phyloP scores from a whole-genome alignment of 2,797 vertebrate genomes.

The Pangasius krempfi region DNA sequence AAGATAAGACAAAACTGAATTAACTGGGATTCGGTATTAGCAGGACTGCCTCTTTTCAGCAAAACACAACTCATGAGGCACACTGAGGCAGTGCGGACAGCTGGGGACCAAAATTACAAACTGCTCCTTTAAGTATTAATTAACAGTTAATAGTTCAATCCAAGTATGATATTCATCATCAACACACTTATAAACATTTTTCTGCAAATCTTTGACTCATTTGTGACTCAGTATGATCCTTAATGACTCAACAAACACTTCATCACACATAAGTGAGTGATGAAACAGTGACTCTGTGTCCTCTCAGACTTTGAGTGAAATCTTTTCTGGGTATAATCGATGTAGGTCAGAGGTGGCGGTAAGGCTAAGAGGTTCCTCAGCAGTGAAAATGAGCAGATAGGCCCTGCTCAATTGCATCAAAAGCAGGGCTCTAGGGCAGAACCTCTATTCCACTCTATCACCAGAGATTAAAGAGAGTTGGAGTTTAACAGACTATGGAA shows the following conservation, averaged over 20 bases:
- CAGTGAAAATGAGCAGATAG: conserved; percentile 23
- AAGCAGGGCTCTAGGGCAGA: conserved; percentile 15
- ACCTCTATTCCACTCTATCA: neutral
- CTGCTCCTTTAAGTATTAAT: neutral
- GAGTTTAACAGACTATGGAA: neutral
- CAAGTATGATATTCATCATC: neutral
- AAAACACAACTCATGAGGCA: neutral
- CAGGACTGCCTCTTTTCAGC: neutral
- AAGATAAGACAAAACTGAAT: neutral
- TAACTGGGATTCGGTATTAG: neutral
- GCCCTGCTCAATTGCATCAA: conserved; percentile 23
- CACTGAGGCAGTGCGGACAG: neutral
- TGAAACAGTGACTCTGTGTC: neutral
- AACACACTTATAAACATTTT: too few relatives aligned
- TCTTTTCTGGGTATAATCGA: conserved; percentile 22
- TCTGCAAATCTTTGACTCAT: neutral
- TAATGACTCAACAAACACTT: conserved; percentile 17
- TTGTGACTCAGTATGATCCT: neutral
- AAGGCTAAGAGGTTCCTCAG: conserved; percentile 17
- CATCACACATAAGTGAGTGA: conserved; percentile 36
- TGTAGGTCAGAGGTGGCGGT: conserved; percentile 17
- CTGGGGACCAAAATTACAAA: neutral
- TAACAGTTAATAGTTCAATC: neutral
- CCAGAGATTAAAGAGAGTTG: neutral
- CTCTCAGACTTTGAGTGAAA: conserved; percentile 12